Evolutionary conservation across 1,140 invertebrate species (phyloP).

Genomic region (Hylaeus volcanicus): DNA sequence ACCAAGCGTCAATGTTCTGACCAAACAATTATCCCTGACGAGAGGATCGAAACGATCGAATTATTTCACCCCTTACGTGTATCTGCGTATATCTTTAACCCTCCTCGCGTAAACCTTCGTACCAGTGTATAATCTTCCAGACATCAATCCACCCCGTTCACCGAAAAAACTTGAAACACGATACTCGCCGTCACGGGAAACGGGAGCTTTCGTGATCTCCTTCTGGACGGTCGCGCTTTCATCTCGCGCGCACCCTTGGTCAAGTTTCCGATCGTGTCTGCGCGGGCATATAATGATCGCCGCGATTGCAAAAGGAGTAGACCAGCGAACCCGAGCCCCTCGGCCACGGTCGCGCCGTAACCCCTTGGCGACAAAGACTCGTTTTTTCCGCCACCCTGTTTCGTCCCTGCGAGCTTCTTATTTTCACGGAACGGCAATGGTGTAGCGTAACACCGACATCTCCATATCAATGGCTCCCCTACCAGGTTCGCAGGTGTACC

Average conservation of each 20-base stretch:
- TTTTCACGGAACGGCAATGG: slow-evolving; percentile 71
- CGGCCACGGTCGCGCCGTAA: slow-evolving; percentile 23
- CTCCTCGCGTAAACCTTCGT: too few relatives aligned
- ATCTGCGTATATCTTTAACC: too few relatives aligned
- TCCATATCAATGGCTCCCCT: slow-evolving; percentile 78
- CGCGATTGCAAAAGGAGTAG: slow-evolving; percentile 31
- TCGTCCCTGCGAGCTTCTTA: slow-evolving; percentile 61
- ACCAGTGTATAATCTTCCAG: background rate
- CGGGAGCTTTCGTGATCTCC: slow-evolving; percentile 4
- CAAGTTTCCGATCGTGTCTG: slow-evolving; percentile 25
- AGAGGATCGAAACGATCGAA: too few relatives aligned
- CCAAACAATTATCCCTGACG: too few relatives aligned
- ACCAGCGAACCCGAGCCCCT: background rate
- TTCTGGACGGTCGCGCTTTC: background rate
- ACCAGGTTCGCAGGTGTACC: slow-evolving; percentile 77
- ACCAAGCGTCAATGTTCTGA: too few relatives aligned
- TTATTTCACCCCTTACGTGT: too few relatives aligned
- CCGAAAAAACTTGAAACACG: background rate
- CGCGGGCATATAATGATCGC: slow-evolving; percentile 34
- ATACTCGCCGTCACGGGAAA: background rate
- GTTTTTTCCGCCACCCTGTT: slow-evolving; percentile 44
- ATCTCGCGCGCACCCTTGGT: slow-evolving; percentile 12
- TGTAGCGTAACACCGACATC: slow-evolving; percentile 77
- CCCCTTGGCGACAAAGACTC: slow-evolving; percentile 48
- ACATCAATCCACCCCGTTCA: background rate